Evolutionary conservation across 2,888 invertebrate genomes (phyloP).

Genomic region (Monochamus alternatus): DNA sequence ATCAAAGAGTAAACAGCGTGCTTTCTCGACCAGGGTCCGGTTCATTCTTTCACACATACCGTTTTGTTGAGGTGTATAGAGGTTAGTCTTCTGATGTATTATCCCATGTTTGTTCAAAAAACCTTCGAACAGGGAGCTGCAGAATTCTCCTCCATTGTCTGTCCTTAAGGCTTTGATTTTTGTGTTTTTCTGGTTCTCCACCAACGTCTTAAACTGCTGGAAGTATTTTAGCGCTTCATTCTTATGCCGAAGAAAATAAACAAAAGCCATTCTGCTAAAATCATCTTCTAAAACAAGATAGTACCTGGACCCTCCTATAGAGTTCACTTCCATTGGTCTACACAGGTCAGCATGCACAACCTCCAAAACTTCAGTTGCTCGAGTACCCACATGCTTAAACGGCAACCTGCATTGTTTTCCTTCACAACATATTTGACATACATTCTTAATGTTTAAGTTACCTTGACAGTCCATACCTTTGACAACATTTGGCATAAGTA

Average conservation of each 20-base stretch:
- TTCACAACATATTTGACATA: constrained; percentile 36
- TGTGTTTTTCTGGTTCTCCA: not conserved
- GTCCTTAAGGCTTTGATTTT: not conserved
- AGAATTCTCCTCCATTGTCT: not conserved
- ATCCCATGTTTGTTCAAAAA: not conserved
- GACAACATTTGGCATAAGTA: too few species aligned
- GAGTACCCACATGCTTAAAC: constrained; percentile 24
- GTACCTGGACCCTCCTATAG: constrained; percentile 44
- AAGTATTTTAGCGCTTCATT: too few species aligned
- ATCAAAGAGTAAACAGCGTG: not conserved
- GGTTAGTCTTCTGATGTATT: not conserved
- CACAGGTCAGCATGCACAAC: constrained; percentile 37
- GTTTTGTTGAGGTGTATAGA: not conserved
- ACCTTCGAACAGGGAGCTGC: not conserved
- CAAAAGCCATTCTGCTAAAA: constrained; percentile 43
- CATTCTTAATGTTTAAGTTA: constrained; percentile 23
- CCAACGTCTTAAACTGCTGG: constrained; percentile 25
- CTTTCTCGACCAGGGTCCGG: not conserved
- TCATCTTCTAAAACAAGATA: constrained; percentile 45
- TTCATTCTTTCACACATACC: not conserved
- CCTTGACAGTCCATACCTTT: too few species aligned
- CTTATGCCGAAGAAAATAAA: constrained; percentile 47
- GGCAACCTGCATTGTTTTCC: constrained; percentile 33
- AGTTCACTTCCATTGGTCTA: constrained; percentile 28
- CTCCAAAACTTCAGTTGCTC: constrained; percentile 39